These are phyloP conservation scores for Drosophila takahashii DNA, from an alignment of 1,140 invertebrate genomes.

Conservation along the genomic window DNA sequence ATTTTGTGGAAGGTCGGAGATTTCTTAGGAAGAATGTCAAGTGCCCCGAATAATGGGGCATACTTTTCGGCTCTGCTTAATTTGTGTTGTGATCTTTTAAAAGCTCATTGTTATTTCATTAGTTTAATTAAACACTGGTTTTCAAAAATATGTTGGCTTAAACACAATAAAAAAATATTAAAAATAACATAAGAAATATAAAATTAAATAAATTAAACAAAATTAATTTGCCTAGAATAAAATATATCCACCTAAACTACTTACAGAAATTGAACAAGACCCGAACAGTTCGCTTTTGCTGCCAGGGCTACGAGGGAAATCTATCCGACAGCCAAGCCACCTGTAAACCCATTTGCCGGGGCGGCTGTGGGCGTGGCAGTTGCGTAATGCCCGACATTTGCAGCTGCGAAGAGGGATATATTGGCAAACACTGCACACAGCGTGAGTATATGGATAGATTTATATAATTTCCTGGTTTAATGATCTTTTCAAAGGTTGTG, in stretches of 20 bases:
- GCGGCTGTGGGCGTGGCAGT: slow-evolving; percentile 82
- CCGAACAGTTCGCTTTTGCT: slow-evolving; percentile 79
- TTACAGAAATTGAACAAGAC: slow-evolving; percentile 75
- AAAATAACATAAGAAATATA: too few relatives aligned
- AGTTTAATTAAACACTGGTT: neutral
- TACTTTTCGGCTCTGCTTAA: neutral
- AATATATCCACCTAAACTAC: too few relatives aligned
- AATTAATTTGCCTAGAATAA: too few relatives aligned
- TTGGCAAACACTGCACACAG: slow-evolving; percentile 79
- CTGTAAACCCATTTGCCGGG: slow-evolving; percentile 78
- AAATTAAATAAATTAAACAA: too few relatives aligned
- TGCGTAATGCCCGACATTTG: slow-evolving; percentile 75
- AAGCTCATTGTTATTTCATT: slow-evolving; percentile 3
- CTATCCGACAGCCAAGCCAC: slow-evolving; percentile 75
- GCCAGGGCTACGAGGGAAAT: slow-evolving; percentile 80
- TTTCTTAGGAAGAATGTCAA: neutral
- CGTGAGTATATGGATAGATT: slow-evolving; percentile 50
- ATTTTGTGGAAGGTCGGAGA: slow-evolving; percentile 1
- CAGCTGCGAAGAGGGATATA: slow-evolving; percentile 80
- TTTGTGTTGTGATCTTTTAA: neutral
- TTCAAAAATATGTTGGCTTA: too few relatives aligned
- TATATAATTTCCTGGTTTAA: neutral
- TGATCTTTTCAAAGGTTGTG: slow-evolving; percentile 52
- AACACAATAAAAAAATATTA: too few relatives aligned
- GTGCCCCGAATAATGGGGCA: neutral